Evolutionary conservation across 2,113 vertebrate species (phyloP).

Genomic region (Machaerirhynchus nigripectus): DNA sequence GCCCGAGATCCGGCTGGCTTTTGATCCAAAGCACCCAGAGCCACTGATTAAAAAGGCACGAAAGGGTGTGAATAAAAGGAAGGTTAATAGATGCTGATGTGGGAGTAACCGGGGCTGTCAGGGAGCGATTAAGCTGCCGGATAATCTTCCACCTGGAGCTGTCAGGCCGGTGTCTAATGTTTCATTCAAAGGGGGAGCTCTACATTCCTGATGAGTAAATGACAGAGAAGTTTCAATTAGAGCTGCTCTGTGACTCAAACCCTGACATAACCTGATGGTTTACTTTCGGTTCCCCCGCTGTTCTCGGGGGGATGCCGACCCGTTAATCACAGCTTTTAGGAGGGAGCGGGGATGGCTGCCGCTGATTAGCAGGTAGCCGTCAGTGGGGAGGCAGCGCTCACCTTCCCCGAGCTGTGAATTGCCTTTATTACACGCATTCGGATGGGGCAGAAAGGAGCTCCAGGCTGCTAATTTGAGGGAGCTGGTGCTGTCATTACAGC

Average conservation of each 20-base stretch:
- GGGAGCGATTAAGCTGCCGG: conserved; percentile 52
- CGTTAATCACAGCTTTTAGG: conserved; percentile 32
- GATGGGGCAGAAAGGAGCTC: not conserved
- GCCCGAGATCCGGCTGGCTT: not conserved
- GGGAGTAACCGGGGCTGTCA: conserved; percentile 47
- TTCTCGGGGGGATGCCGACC: not conserved
- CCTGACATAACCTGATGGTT: conserved; percentile 40
- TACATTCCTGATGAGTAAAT: conserved; percentile 59
- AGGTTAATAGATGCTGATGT: conserved; percentile 45
- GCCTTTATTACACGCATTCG: not conserved
- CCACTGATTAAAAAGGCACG: not conserved
- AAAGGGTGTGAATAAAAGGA: not conserved
- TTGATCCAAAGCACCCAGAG: not conserved
- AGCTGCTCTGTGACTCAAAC: conserved; percentile 19
- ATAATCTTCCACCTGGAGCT: conserved; percentile 62
- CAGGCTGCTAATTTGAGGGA: not conserved
- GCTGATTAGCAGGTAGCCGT: conserved; percentile 18
- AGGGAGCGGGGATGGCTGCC: not conserved
- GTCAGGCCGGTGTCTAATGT: conserved; percentile 56
- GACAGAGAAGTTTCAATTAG: conserved; percentile 72
- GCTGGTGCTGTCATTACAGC: not conserved
- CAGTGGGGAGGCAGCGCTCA: not conserved
- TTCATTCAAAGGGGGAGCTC: conserved; percentile 57
- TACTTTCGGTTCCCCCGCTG: not conserved
- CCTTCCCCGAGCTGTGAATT: not conserved